Evolutionary conservation across 2,113 vertebrate species (phyloP).

Genomic region (Gadus macrocephalus): DNA sequence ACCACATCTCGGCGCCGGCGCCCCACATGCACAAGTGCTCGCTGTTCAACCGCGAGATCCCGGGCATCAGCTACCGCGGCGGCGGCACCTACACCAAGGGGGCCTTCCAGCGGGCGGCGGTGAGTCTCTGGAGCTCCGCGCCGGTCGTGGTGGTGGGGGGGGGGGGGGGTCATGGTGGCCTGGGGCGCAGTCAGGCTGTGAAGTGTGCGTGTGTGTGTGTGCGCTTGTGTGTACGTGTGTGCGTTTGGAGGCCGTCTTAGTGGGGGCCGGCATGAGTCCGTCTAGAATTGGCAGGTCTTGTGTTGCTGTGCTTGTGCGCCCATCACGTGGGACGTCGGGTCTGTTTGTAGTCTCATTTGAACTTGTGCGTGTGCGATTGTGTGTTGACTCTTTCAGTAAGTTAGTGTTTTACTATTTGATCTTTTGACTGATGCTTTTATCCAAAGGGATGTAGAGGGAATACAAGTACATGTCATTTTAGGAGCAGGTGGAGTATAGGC

Average conservation of each 20-base stretch:
- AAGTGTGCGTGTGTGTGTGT: not conserved
- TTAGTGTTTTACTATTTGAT: too few species aligned
- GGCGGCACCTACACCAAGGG: slow-evolving; percentile 96
- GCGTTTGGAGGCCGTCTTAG: not conserved
- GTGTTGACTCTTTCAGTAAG: too few species aligned
- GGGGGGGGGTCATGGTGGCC: too few species aligned
- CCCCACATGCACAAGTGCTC: slow-evolving; percentile 94
- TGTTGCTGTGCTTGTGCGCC: not conserved
- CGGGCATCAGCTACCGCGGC: slow-evolving; percentile 89
- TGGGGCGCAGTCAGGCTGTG: not conserved
- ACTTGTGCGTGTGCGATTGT: too few species aligned
- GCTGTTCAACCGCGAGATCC: slow-evolving; percentile 90
- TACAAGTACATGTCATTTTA: too few species aligned
- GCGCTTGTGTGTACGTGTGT: not conserved
- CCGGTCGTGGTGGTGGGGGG: too few species aligned
- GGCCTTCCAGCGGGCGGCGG: slow-evolving; percentile 94
- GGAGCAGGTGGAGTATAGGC: too few species aligned
- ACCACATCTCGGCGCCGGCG: slow-evolving; percentile 86
- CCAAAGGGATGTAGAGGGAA: too few species aligned
- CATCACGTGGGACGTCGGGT: not conserved
- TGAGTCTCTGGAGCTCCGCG: slow-evolving; percentile 62
- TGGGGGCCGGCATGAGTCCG: too few species aligned
- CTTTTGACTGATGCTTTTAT: too few species aligned
- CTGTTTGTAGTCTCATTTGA: too few species aligned
- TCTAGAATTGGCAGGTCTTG: too few species aligned